Conservation (phyloP, 2,113 vertebrate genomes). For the Podilymbus podiceps region DNA sequence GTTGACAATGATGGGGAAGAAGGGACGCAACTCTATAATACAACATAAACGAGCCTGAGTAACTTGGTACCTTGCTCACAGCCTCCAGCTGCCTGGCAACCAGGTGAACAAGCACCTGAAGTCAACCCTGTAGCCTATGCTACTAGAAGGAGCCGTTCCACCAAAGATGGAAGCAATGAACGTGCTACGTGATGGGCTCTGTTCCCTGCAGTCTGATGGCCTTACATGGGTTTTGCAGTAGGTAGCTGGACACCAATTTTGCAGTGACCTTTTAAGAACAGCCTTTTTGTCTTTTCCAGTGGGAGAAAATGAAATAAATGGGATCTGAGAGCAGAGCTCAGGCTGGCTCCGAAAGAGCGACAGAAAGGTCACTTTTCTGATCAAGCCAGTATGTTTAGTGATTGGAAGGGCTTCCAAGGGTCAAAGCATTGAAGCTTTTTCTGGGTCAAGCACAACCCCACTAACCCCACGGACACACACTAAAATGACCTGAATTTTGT, state of each 20-base stretch:
- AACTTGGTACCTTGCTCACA: neutral
- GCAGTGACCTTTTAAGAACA: slow-evolving; percentile 42
- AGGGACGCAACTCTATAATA: neutral
- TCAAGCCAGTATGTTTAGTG: neutral
- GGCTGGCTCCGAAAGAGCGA: neutral
- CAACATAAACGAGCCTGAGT: neutral
- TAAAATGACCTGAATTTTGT: neutral
- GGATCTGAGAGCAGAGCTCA: neutral
- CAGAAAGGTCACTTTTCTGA: neutral
- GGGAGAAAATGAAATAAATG: slow-evolving; percentile 16
- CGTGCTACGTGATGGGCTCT: neutral
- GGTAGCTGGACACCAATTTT: neutral
- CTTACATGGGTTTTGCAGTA: neutral
- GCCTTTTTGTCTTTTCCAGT: slow-evolving; percentile 38
- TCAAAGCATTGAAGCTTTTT: neutral
- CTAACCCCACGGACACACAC: fast-evolving
- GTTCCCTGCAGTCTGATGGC: neutral
- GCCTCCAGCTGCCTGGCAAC: neutral
- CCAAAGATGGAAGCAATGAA: neutral
- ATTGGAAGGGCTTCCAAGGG: neutral
- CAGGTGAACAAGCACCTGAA: neutral
- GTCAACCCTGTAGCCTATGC: neutral
- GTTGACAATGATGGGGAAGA: neutral
- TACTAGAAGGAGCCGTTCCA: neutral
- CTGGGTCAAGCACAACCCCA: neutral